A percentile compares a stretch with the other conserved stretches of the same genome.
phyloP scores from a whole-genome alignment of 2,888 invertebrate genomes.

The Dermolepida albohirtum region DNA sequence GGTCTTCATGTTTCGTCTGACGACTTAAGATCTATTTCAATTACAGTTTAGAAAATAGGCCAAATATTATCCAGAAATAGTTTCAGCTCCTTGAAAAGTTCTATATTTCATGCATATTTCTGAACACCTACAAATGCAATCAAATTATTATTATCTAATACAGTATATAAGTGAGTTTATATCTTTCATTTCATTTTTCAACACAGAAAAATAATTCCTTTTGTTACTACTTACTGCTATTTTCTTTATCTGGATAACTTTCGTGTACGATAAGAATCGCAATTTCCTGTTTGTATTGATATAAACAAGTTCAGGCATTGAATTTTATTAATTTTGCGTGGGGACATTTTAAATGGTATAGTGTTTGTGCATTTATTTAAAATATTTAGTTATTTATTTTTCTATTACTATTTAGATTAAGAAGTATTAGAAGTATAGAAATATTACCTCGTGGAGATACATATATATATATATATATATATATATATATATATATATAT shows the following conservation, averaged over 20 bases:
- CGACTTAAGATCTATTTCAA: slow-evolving; percentile 28
- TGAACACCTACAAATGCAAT: background rate
- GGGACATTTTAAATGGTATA: too few relatives aligned
- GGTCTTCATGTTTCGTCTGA: slow-evolving; percentile 8
- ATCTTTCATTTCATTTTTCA: background rate
- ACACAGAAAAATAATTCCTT: background rate
- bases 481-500: too few relatives aligned
- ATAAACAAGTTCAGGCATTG: background rate
- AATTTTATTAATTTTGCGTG: too few relatives aligned
- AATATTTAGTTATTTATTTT: too few relatives aligned
- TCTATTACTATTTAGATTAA: too few relatives aligned
- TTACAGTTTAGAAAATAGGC: slow-evolving; percentile 26
- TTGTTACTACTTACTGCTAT: background rate
- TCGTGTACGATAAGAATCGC: background rate
- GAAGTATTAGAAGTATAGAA: too few relatives aligned
- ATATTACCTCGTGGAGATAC: too few relatives aligned
- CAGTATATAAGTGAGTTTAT: background rate
- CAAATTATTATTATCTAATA: background rate
- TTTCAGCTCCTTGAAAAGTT: slow-evolving; percentile 12
- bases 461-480: too few relatives aligned
- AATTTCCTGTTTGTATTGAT: slow-evolving; percentile 11
- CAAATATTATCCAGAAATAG: slow-evolving; percentile 32
- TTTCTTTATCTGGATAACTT: slow-evolving; percentile 11
- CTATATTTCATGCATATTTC: slow-evolving; percentile 1
- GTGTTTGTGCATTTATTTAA: too few relatives aligned